Percentiles rank a stretch among this genome's conserved stretches.
Evolutionary conservation across 2,888 invertebrate genomes (phyloP).

Genomic region (Coelinius sp.): DNA sequence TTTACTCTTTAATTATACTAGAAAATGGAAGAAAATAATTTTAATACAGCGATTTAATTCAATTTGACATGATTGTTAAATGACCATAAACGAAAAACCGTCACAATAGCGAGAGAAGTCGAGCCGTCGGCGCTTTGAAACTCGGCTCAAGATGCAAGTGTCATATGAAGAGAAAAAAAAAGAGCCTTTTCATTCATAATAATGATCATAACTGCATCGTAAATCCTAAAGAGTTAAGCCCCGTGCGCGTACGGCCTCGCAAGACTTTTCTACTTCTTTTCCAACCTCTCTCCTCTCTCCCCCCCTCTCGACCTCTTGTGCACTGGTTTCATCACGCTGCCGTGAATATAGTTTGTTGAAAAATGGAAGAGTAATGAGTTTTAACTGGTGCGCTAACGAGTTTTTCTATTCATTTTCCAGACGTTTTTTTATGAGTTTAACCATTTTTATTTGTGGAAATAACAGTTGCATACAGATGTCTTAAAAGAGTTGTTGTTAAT

Average conservation of each 20-base stretch:
- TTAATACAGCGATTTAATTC: neutral
- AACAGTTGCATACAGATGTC: constrained; percentile 28
- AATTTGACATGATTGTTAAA: neutral
- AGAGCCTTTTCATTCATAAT: constrained; percentile 27
- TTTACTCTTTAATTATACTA: neutral
- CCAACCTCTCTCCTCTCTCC: neutral
- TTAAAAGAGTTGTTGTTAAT: neutral
- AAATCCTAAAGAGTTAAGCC: constrained; percentile 36
- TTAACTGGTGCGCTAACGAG: constrained; percentile 50
- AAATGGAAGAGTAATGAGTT: constrained; percentile 54
- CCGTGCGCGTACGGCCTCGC: constrained; percentile 29
- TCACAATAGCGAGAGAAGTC: neutral
- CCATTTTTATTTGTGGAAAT: neutral
- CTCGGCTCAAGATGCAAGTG: neutral
- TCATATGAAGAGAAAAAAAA: constrained; percentile 13
- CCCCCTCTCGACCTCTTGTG: constrained; percentile 21
- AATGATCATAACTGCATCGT: constrained; percentile 36
- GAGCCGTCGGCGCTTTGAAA: constrained; percentile 36
- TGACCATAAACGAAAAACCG: neutral
- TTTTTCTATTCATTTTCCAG: constrained; percentile 49
- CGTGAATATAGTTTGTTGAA: constrained; percentile 42
- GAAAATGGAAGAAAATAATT: neutral
- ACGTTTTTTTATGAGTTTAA: constrained; percentile 29
- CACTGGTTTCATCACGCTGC: constrained; percentile 29
- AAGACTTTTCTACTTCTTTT: constrained; percentile 33